Evolutionary conservation across 2,888 invertebrate genomes (phyloP), one percentile per base, ranked within the genome.

Genomic region (Drosophila tripunctata): DNA sequence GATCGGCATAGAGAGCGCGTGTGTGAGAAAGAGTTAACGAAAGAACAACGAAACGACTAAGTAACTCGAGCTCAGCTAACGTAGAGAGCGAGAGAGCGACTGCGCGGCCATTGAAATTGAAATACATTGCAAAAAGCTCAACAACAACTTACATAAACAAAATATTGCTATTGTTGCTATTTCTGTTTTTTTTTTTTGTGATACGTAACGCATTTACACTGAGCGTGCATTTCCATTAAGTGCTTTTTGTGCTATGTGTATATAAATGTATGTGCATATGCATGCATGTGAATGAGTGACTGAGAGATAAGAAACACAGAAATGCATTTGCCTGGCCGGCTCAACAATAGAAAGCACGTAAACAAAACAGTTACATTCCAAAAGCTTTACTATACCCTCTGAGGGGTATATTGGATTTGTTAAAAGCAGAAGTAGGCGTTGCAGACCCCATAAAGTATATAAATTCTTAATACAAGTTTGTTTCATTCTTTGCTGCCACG

Each of bases 131-230:
- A 22, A 52, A 61, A 51, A 58, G 33, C 54, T 57, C 41, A 55
- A 71, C 48, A 36, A 45, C 43, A 64, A 55, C 72, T 76, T 76
- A 76, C 63, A 58, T 76, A 74, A 72, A 60, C 45, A 27, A n/a
- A n/a, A 27, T 10, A 10, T 27, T 27, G 27, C 43, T 33, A 14
- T 38, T 51, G 14, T 36, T 31, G 21, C n/a, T 44, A 4, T 45
- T 45, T 21, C 35, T 31, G 15, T 44, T 44, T 8, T 54, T 41
- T 40, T 44, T 54, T 61, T 14, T 38, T 14, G 6, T 24, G 48
- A 47, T 71, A 64, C 75, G 54, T 58, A 64, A 69, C 58, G 24
- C 64, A 43, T 74, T 63, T 67, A 57, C 68, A 36, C 62, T 38
- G 6, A 44, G 31, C 30, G 45, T 73, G 54, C 45, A 44, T 21